These are phyloP conservation scores for Gonocerus acuteangulatus DNA, from an alignment of 2,888 invertebrate species.

Conservation along the genomic window DNA sequence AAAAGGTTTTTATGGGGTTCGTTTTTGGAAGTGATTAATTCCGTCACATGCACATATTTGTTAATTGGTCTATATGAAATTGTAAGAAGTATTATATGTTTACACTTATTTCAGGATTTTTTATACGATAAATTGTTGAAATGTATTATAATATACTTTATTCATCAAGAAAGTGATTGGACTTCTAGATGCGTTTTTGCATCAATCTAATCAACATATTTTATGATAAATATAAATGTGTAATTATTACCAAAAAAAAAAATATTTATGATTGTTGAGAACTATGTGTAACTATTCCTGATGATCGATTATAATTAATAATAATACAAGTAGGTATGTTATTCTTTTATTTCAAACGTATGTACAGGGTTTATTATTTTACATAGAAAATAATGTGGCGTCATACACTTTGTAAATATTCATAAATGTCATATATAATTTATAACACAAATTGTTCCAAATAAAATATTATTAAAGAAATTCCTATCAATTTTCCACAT, in stretches of 20 bases:
- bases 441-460: slow-evolving; percentile 16
- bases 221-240: slow-evolving; percentile 8
- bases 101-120: not conserved
- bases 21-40: not conserved
- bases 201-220: not conserved
- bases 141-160: slow-evolving; percentile 7
- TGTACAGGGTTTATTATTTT: slow-evolving; percentile 20
- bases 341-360: not conserved
- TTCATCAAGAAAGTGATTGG: not conserved
- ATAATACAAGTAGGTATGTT: not conserved
- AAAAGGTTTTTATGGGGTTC: not conserved
- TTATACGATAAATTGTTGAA: slow-evolving; percentile 6
- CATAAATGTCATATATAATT: slow-evolving; percentile 3
- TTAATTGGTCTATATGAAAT: not conserved
- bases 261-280: not conserved
- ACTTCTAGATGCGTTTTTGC: not conserved
- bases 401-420: slow-evolving; percentile 14
- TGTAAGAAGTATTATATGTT: not conserved
- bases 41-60: not conserved
- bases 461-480: not conserved
- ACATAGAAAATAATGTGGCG: not conserved
- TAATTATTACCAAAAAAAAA: not conserved
- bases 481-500: no score
- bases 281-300: not conserved
- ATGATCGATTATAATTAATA: not conserved